phyloP scores from a whole-genome alignment of 2,113 vertebrate genomes.

The Callaeas wilsoni region DNA sequence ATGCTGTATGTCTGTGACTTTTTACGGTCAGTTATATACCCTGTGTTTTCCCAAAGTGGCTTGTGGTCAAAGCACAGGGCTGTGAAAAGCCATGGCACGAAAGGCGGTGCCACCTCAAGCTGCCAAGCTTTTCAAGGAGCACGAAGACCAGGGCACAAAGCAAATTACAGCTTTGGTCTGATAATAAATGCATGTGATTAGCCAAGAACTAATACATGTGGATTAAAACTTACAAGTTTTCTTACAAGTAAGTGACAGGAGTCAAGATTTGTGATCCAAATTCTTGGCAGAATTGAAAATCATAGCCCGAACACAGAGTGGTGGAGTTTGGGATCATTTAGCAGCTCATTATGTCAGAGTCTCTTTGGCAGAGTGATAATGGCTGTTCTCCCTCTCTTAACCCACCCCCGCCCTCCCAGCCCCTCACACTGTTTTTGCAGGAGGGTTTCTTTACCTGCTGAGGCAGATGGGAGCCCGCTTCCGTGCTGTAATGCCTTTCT shows the following conservation, averaged over 20 bases:
- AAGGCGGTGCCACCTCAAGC: background rate
- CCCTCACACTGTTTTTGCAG: background rate
- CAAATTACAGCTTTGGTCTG: background rate
- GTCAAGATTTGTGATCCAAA: background rate
- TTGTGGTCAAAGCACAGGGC: background rate
- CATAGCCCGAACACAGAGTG: fast-evolving
- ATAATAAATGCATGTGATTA: background rate
- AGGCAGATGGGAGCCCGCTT: background rate
- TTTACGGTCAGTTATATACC: background rate
- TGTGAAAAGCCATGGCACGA: background rate
- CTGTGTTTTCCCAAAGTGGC: background rate
- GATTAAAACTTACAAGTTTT: background rate
- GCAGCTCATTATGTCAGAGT: background rate
- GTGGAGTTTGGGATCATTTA: background rate
- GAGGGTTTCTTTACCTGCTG: background rate
- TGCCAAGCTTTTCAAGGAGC: background rate
- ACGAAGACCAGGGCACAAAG: background rate
- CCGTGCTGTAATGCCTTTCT: background rate
- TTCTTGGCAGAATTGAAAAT: background rate
- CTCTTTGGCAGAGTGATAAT: background rate
- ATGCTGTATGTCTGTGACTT: background rate
- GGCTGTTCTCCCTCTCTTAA: background rate
- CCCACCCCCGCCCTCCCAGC: background rate
- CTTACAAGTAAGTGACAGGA: background rate
- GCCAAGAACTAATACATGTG: background rate